phyloP scores from a whole-genome alignment of 1,140 invertebrate species.

The Brachionus plicatilis region DNA sequence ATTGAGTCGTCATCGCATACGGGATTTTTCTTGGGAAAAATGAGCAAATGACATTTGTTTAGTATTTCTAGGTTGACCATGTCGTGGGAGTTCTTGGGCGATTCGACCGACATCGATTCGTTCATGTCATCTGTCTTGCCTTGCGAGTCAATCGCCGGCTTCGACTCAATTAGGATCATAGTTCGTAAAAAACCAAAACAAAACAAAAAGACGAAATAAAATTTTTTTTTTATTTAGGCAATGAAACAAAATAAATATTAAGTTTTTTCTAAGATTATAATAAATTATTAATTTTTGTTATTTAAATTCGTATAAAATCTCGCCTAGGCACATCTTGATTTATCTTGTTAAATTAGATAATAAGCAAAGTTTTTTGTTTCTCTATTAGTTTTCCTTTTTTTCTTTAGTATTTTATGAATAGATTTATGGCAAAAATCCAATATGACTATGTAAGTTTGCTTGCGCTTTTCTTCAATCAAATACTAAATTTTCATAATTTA shows the following conservation, averaged over 20 bases:
- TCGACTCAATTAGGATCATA: slow-evolving; percentile 19
- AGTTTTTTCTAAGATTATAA: slow-evolving; percentile 20
- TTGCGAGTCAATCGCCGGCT: neutral
- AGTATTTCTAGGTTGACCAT: slow-evolving; percentile 29
- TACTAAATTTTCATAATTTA: neutral
- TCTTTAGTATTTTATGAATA: neutral
- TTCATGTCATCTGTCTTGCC: neutral
- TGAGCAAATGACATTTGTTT: slow-evolving; percentile 8
- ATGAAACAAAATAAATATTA: neutral
- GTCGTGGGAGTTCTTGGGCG: neutral
- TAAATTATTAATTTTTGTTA: slow-evolving; percentile 13
- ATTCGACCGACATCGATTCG: neutral
- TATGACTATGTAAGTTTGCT: neutral
- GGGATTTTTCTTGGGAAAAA: neutral
- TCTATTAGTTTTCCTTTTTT: neutral
- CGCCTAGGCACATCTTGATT: slow-evolving; percentile 9
- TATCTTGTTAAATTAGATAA: slow-evolving; percentile 10
- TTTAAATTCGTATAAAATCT: neutral
- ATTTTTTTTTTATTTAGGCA: neutral
- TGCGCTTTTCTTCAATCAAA: neutral
- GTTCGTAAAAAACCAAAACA: neutral
- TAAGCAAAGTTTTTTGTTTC: neutral
- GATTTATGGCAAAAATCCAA: neutral
- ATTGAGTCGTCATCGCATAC: neutral
- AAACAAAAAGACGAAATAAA: slow-evolving; percentile 19